Evolutionary conservation across 30 jellyfish, hydroid and myxozoan species (phyloP).

Genomic region (Clytia hemisphaerica): DNA sequence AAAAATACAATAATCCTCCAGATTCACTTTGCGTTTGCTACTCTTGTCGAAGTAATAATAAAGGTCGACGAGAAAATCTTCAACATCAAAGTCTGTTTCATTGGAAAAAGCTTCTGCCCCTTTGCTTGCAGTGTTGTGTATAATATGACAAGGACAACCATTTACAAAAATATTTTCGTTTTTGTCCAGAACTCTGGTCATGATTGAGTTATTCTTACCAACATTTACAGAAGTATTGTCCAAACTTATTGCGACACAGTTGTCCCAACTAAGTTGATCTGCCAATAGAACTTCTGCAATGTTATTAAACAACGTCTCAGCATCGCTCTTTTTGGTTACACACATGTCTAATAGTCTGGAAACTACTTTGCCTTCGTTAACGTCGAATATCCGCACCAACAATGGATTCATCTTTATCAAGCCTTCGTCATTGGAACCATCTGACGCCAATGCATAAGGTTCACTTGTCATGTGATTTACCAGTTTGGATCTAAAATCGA

Average conservation of each 20-base stretch:
- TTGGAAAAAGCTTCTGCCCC: not conserved
- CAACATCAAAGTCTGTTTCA: constrained; percentile 2
- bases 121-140: not conserved
- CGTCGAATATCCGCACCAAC: not conserved
- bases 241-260: not conserved
- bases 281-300: too few relatives aligned
- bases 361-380: not conserved
- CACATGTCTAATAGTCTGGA: not conserved
- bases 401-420: constrained; percentile 2
- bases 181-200: not conserved
- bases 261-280: too few relatives aligned
- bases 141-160: constrained; percentile 1
- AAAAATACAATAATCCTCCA: constrained; percentile 9
- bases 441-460: too few relatives aligned
- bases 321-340: too few relatives aligned
- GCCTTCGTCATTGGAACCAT: too few relatives aligned
- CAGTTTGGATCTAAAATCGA: too few relatives aligned
- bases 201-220: not conserved
- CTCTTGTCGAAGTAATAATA: constrained; percentile 1
- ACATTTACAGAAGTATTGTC: not conserved
- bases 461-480: too few relatives aligned
- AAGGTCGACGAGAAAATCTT: not conserved
- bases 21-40: not conserved
- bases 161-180: too few relatives aligned
- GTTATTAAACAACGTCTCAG: too few relatives aligned